These are phyloP conservation scores for Odontamblyopus rebecca DNA, from an alignment of 2,797 vertebrate species.

Conservation along the genomic window DNA sequence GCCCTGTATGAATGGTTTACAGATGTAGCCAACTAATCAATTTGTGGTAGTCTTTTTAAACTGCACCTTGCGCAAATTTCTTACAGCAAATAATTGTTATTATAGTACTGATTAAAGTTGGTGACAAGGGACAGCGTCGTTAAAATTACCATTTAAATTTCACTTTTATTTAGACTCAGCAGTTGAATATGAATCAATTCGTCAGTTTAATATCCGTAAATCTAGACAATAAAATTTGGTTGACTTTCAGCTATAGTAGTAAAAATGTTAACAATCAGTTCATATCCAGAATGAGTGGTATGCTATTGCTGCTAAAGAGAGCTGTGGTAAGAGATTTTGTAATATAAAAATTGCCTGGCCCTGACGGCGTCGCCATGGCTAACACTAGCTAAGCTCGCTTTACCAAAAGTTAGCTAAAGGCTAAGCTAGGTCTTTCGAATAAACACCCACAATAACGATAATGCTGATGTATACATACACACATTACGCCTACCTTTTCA, in stretches of 20 bases:
- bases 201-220: neutral
- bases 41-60: neutral
- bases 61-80: neutral
- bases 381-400: slow-evolving; percentile 59
- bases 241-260: neutral
- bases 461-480: neutral
- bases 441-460: slow-evolving; percentile 25
- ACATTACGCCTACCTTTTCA: slow-evolving; percentile 48
- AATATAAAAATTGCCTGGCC: slow-evolving; percentile 49
- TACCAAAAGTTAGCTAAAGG: slow-evolving; percentile 68
- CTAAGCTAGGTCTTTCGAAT: slow-evolving; percentile 61
- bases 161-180: neutral
- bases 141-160: neutral
- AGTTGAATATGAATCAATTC: neutral
- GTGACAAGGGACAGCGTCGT: neutral
- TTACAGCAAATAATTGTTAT: neutral
- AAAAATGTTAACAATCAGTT: neutral
- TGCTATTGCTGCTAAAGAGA: neutral
- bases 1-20: neutral
- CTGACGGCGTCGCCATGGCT: slow-evolving; percentile 63
- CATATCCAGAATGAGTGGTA: too few species aligned
- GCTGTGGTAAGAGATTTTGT: slow-evolving; percentile 1
- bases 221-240: neutral
- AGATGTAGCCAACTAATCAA: neutral
- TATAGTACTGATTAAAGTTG: neutral